These are phyloP conservation scores for Daboia siamensis DNA, from an alignment of 2,113 vertebrate species.

Conservation along the genomic window DNA sequence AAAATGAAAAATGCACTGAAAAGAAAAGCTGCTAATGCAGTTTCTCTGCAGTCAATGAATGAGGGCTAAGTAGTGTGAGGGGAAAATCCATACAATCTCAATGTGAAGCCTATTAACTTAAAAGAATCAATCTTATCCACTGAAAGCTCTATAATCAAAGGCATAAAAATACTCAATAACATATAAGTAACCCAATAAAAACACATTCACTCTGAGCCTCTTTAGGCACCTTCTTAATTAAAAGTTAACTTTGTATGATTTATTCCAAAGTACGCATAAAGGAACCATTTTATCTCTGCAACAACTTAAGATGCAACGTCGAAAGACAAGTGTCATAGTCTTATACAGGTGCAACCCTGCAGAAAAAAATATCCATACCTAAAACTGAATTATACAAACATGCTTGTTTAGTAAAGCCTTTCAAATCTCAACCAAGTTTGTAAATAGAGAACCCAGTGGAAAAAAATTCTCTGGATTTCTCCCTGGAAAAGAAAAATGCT, in stretches of 20 bases:
- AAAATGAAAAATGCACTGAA: not conserved
- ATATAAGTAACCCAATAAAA: not conserved
- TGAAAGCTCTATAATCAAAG: not conserved
- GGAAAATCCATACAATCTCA: not conserved
- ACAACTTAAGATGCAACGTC: not conserved
- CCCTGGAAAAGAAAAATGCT: not conserved
- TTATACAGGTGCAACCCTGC: not conserved
- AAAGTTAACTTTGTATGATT: constrained; percentile 6
- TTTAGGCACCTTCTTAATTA: not conserved
- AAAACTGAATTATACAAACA: not conserved
- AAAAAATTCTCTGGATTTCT: not conserved
- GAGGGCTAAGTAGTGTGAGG: not conserved
- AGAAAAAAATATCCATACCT: not conserved
- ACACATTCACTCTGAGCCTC: not conserved
- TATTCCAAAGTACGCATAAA: not conserved
- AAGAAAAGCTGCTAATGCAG: not conserved
- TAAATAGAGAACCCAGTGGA: not conserved
- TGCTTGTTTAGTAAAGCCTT: not conserved
- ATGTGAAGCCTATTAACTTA: not conserved
- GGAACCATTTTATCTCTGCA: not conserved
- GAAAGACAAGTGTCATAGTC: not conserved
- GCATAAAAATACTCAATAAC: not conserved
- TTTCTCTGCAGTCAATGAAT: not conserved
- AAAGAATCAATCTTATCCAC: constrained; percentile 1
- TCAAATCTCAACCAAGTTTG: not conserved